A percentile compares a stretch with the other conserved stretches of the same genome.
phyloP scores from a whole-genome alignment of 2,797 vertebrate genomes.

The Crenichthys baileyi region DNA sequence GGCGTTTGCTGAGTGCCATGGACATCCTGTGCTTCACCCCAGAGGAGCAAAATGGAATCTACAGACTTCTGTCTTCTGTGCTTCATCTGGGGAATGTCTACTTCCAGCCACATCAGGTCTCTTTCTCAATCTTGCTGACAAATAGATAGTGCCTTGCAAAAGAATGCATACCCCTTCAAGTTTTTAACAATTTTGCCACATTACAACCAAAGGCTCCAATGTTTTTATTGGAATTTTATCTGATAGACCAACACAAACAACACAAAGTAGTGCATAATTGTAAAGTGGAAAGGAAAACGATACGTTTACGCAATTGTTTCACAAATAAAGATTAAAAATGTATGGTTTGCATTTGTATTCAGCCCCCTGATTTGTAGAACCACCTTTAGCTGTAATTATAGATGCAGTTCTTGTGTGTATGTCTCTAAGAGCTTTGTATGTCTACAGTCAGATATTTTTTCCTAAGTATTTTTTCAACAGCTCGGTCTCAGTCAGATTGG shows the following conservation, averaged over 20 bases:
- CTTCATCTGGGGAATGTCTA: conserved; percentile 95
- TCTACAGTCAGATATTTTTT: not conserved
- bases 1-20: conserved; percentile 90
- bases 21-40: conserved; percentile 89
- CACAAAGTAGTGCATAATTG: not conserved
- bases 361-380: not conserved
- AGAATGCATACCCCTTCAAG: not conserved
- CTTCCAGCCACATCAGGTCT: conserved; percentile 84
- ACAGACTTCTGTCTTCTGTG: conserved; percentile 92
- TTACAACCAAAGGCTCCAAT: not conserved
- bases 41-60: conserved; percentile 92
- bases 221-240: not conserved
- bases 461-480: not conserved
- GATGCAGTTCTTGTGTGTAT: too few species aligned
- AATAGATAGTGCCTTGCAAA: not conserved
- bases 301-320: not conserved
- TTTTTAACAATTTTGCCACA: not conserved
- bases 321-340: not conserved
- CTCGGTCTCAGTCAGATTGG: not conserved
- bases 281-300: not conserved
- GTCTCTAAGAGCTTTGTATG: not conserved
- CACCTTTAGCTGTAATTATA: not conserved
- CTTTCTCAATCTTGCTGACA: conserved; percentile 7
- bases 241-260: not conserved
- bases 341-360: not conserved